Evolutionary conservation across 2,113 vertebrate genomes (phyloP), one percentile per base, ranked within the genome.

Genomic region (Corythoichthys intestinalis): DNA sequence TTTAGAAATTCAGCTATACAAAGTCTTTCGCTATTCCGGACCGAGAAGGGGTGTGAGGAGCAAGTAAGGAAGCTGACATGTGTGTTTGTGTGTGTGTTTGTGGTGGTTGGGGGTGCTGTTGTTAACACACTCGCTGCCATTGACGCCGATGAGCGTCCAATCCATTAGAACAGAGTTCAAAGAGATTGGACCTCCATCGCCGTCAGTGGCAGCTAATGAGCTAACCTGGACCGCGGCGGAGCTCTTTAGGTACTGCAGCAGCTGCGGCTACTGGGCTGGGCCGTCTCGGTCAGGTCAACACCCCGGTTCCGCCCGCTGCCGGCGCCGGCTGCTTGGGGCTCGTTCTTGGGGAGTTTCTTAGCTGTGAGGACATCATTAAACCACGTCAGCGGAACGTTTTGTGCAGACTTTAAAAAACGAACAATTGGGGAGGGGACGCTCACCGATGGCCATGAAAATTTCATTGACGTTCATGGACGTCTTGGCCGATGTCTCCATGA

Each of bases 381-480:
- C 11, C 7, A 17, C 13, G 20, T 44, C 9, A 44, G 41, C 41
- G 41, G 41, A 47, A 4, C 14, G 2, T 49, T 15, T 12, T 10
- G 11, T 15, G 13, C 5, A 14, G 14, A 49, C 1, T 49, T 6
- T 6, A 44, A 44, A n/a, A 52, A 52, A 52, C 1, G 2, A 17
- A 28, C 2, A 10, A 10, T 46, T 13, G 2, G n/a, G 1, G n/a
- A 44, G 9, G 4, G 9, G 15, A 47, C 12, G 80, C 94, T 92
- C 90, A 99, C 97, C 97, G 78, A 99, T 98, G 89, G 95, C 97
- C 96, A 98, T 96, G 91, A 99, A 99, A 89, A 99, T 97, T 93
- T 99, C 96, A 73, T 98, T 99, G 82, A 99, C 95, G 60, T 99
- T 98, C 94, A 97, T 93, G 77, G 97, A 97, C 44, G 96, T 98